These are phyloP conservation scores for Syritta pipiens DNA, from an alignment of 2,888 invertebrate genomes.

Conservation along the genomic window DNA sequence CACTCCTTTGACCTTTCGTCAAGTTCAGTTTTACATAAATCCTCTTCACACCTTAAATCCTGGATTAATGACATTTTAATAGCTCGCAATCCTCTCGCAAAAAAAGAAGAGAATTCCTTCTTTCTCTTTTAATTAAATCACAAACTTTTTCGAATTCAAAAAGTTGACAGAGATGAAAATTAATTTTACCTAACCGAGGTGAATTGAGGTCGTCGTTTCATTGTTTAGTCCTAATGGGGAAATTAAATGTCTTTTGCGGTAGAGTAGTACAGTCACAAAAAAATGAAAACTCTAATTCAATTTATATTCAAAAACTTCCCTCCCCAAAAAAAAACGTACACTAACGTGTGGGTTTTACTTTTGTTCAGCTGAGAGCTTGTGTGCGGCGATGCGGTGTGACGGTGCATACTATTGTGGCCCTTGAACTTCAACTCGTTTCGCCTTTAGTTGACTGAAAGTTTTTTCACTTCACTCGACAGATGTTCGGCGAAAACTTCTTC, in stretches of 20 bases:
- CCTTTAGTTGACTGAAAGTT: slow-evolving; percentile 48
- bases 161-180: slow-evolving; percentile 57
- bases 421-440: slow-evolving; percentile 50
- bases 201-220: slow-evolving; percentile 35
- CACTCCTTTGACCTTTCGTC: no score
- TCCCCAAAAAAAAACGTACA: no score
- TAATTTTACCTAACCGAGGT: slow-evolving; percentile 55
- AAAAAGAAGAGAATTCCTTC: neutral
- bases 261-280: neutral
- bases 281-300: slow-evolving; percentile 45
- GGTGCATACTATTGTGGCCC: slow-evolving; percentile 48
- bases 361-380: neutral
- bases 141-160: slow-evolving; percentile 42
- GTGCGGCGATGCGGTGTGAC: neutral
- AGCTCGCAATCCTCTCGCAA: neutral
- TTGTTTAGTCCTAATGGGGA: slow-evolving; percentile 34
- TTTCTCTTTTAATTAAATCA: slow-evolving; percentile 61
- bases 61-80: slow-evolving; percentile 5
- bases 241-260: slow-evolving; percentile 17
- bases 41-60: neutral
- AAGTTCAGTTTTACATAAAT: no score
- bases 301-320: slow-evolving; percentile 53
- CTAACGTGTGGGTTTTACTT: neutral
- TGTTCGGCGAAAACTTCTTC: slow-evolving; percentile 48
- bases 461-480: slow-evolving; percentile 57